Evolutionary conservation across 2,888 invertebrate species (phyloP), one percentile per base, ranked within the genome.

Genomic region (Cryptocephalus moraei): DNA sequence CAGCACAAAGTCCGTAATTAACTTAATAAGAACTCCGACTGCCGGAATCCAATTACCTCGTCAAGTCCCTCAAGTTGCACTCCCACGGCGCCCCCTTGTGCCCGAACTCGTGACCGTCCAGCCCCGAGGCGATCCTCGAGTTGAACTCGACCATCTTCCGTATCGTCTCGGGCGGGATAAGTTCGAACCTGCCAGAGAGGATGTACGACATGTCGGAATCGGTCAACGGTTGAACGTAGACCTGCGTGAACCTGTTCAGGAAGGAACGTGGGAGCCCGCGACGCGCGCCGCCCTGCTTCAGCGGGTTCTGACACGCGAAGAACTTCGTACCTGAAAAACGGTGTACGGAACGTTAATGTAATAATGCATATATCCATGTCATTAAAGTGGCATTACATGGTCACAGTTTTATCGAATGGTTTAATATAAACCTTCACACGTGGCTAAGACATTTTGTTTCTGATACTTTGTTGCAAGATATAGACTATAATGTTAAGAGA

Each of bases 291-390:
- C 99, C 99, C 74, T 99, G 93, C 60, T 83, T 82, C 38, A 91
- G 73, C 0, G 99, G 99, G 76, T 99, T 99, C 72, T 99, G 99
- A 62, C 96, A 96, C 1, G 90, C 99, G 69, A 99, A 99, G 43
- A 99, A 78, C 56, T 88, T 81, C 0, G 95, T 95, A 56, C 81
- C 77, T 63, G 47, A 33, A 56, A 55, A 42, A 49, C 46, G 45
- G 36, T 22, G 6, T 6, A 22, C 22, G 6, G 22, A 22, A 22
- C 6, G 22, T 22, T 22, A 22, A 22, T 22, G 22, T 22, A 22
- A 32, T 32, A n/a, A n/a, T n/a, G n/a, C n/a, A n/a, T n/a, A n/a
- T n/a, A n/a, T n/a, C n/a, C n/a, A n/a, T n/a, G n/a, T n/a, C n/a
- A n/a, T n/a, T n/a, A n/a, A n/a, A n/a, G n/a, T n/a, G n/a, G n/a